Evolutionary conservation across 2,888 invertebrate genomes (phyloP).

Genomic region (Sericinus montela): DNA sequence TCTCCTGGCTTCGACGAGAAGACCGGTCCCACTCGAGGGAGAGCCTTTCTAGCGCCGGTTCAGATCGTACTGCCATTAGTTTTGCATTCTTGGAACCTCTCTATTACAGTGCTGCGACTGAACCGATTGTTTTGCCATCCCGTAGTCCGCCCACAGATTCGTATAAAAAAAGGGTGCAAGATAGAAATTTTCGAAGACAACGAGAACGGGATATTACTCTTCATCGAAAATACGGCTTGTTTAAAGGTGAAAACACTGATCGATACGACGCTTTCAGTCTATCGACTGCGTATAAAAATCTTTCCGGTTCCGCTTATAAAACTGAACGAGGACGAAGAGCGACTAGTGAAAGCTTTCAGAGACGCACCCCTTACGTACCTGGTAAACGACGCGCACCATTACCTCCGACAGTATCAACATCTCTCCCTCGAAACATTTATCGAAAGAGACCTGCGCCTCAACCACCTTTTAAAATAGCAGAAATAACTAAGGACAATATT

Average conservation of each 20-base stretch:
- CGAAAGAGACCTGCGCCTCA: conserved; percentile 78
- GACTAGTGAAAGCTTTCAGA: conserved; percentile 81
- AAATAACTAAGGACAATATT: conserved; percentile 35
- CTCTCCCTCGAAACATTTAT: conserved; percentile 49
- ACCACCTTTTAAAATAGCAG: conserved; percentile 54
- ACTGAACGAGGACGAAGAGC: conserved; percentile 72
- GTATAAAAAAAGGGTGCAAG: conserved; percentile 80
- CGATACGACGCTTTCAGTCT: conserved; percentile 64
- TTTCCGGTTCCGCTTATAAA: conserved; percentile 29
- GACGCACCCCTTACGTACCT: conserved; percentile 83
- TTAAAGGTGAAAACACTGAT: conserved; percentile 39
- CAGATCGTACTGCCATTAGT: conserved; percentile 85
- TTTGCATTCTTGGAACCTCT: conserved; percentile 83
- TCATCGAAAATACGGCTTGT: conserved; percentile 82
- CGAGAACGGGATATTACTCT: conserved; percentile 81
- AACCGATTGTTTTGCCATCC: conserved; percentile 62
- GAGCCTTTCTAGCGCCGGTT: conserved; percentile 84
- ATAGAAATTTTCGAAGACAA: conserved; percentile 78
- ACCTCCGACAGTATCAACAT: conserved; percentile 75
- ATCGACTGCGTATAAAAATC: conserved; percentile 40
- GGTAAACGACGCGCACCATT: conserved; percentile 87
- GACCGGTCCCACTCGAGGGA: conserved; percentile 59
- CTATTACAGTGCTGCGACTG: conserved; percentile 58
- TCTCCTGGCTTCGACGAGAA: conserved; percentile 85
- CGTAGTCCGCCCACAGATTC: conserved; percentile 81